Conservation (phyloP, 2,797 vertebrate species). For the Microctenopoma stevenorrisi region DNA sequence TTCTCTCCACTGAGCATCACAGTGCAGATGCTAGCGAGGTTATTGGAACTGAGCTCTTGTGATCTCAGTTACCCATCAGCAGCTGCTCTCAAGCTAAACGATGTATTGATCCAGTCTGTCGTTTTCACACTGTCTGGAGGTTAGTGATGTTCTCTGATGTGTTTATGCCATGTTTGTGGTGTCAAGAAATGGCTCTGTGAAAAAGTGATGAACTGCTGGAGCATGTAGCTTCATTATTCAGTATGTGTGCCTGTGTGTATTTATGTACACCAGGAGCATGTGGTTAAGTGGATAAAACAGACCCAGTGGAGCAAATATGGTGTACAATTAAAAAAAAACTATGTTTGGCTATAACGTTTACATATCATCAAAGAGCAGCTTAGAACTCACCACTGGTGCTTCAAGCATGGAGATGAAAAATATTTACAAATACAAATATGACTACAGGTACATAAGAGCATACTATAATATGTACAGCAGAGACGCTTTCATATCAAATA, state of each 20-base stretch:
- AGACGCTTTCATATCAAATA: too few species aligned
- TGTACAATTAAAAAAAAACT: not conserved
- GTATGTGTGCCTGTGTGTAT: not conserved
- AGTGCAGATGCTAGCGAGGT: slow-evolving; percentile 69
- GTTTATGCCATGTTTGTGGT: slow-evolving; percentile 36
- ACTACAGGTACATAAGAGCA: not conserved
- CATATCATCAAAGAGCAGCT: slow-evolving; percentile 1
- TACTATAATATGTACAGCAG: not conserved
- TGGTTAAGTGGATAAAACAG: slow-evolving; percentile 10
- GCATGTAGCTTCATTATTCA: not conserved
- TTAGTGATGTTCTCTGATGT: slow-evolving; percentile 37
- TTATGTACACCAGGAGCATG: not conserved
- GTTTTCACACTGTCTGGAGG: slow-evolving; percentile 56
- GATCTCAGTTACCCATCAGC: slow-evolving; percentile 65
- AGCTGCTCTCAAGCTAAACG: slow-evolving; percentile 72
- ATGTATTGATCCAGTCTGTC: slow-evolving; percentile 72
- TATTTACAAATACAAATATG: not conserved
- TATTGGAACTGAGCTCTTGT: slow-evolving; percentile 69
- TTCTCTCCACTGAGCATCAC: slow-evolving; percentile 54
- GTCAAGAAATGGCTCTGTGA: slow-evolving; percentile 12
- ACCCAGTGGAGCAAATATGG: not conserved
- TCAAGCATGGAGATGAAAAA: too few species aligned
- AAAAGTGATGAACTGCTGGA: not conserved
- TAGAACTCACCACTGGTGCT: not conserved
- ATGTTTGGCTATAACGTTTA: not conserved